A percentile compares a stretch with the other conserved stretches of the same genome.
Conservation (phyloP, 1,140 invertebrate genomes). For the Calliphora vicina region DNA sequence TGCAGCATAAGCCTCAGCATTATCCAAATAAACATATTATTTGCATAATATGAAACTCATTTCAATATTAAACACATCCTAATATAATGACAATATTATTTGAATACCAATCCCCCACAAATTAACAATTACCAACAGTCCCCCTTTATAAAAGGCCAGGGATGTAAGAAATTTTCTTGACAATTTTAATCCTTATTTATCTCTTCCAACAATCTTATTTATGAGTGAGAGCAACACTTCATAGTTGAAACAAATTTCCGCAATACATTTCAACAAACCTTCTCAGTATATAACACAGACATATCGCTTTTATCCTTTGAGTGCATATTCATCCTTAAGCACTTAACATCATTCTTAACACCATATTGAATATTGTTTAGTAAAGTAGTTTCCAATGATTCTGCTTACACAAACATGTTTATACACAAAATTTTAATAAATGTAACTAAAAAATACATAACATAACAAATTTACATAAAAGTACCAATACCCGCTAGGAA, state of each 20-base stretch:
- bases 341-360: conserved; percentile 1
- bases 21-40: no score
- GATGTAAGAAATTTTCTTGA: neutral
- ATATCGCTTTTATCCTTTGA: neutral
- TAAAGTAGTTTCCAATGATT: neutral
- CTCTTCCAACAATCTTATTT: neutral
- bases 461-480: no score
- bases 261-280: neutral
- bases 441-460: neutral
- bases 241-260: neutral
- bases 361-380: conserved; percentile 1
- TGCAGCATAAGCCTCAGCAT: no score
- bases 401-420: neutral
- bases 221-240: neutral
- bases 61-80: no score
- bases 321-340: neutral
- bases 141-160: neutral
- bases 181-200: neutral
- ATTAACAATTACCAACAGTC: no score
- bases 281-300: neutral
- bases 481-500: neutral
- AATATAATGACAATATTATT: no score
- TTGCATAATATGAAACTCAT: no score
- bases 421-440: neutral
- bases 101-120: no score